Evolutionary conservation across 2,888 invertebrate species (phyloP).

Genomic region (Macrosoma leucophasiata): DNA sequence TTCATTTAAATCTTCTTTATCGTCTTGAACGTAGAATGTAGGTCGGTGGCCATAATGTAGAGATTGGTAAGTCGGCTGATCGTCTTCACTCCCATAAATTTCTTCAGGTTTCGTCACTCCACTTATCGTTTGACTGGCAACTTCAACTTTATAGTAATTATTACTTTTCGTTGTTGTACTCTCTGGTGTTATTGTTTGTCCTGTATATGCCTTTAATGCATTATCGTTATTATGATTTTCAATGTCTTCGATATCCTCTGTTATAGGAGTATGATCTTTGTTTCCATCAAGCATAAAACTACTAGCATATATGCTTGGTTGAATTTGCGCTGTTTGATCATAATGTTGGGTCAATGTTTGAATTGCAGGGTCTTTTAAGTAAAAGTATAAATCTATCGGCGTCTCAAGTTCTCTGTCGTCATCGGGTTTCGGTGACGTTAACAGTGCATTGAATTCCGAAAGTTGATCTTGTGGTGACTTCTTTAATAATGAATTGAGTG

Average conservation of each 20-base stretch:
- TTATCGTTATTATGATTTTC: slow-evolving; percentile 45
- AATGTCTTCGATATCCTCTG: slow-evolving; percentile 59
- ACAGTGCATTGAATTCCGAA: slow-evolving; percentile 62
- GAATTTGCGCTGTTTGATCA: slow-evolving; percentile 34
- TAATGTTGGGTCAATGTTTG: slow-evolving; percentile 32
- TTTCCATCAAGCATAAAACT: slow-evolving; percentile 31
- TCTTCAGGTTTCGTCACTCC: slow-evolving; percentile 29
- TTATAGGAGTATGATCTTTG: slow-evolving; percentile 61
- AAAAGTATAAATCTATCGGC: slow-evolving; percentile 56
- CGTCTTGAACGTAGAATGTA: slow-evolving; percentile 19
- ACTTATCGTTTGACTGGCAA: slow-evolving; percentile 41
- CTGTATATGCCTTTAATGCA: slow-evolving; percentile 28
- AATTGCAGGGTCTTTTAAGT: slow-evolving; percentile 42
- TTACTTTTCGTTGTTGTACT: slow-evolving; percentile 43
- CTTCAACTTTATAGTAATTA: slow-evolving; percentile 52
- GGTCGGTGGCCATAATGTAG: slow-evolving; percentile 38
- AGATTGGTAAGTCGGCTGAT: slow-evolving; percentile 33
- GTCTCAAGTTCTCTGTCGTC: slow-evolving; percentile 36
- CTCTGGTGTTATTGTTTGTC: slow-evolving; percentile 30
- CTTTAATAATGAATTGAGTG: slow-evolving; percentile 61
- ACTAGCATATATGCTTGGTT: slow-evolving; percentile 39
- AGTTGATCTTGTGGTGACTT: slow-evolving; percentile 68
- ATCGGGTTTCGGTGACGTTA: slow-evolving; percentile 35
- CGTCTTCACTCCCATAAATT: slow-evolving; percentile 28
- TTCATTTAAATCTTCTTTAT: slow-evolving; percentile 35